A percentile compares a stretch with the other conserved stretches of the same genome.
These are phyloP conservation scores for Bombus pyrosoma DNA, from an alignment of 1,140 invertebrate genomes.

Conservation along the genomic window DNA sequence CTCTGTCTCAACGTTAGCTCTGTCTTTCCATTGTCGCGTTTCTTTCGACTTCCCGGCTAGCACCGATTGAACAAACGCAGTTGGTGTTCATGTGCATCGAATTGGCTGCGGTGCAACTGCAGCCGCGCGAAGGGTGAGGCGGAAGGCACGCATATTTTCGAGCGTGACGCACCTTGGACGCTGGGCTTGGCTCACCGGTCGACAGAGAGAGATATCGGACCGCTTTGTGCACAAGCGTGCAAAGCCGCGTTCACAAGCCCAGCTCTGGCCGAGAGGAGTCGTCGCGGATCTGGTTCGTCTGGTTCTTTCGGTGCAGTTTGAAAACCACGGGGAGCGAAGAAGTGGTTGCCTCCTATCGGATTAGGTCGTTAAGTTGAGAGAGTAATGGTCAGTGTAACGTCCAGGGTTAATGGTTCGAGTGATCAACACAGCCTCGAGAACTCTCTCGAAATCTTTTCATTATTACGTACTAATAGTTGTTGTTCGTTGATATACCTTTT, in stretches of 20 bases:
- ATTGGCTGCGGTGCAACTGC: constrained; percentile 25
- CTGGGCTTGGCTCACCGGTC: constrained; percentile 64
- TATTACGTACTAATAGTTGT: not conserved
- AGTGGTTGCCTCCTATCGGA: not conserved
- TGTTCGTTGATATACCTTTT: no score
- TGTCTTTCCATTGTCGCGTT: not conserved
- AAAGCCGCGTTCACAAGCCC: constrained; percentile 27
- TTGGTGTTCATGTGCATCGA: not conserved
- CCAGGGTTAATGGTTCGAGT: not conserved
- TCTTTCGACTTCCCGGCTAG: not conserved
- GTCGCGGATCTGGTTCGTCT: constrained; percentile 4
- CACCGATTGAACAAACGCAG: not conserved
- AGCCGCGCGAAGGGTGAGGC: constrained; percentile 51
- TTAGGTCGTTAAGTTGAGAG: constrained; percentile 5
- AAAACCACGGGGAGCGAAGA: not conserved
- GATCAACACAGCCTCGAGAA: not conserved
- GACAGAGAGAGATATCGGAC: not conserved
- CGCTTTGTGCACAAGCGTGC: constrained; percentile 49
- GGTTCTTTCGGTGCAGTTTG: not conserved
- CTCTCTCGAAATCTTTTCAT: not conserved
- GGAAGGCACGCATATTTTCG: constrained; percentile 72
- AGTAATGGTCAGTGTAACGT: not conserved
- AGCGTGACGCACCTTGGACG: constrained; percentile 72
- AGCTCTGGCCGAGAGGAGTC: not conserved
- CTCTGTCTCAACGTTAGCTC: not conserved